These are phyloP conservation scores for Drosophila asahinai DNA, from an alignment of 1,140 invertebrate species.

Conservation along the genomic window DNA sequence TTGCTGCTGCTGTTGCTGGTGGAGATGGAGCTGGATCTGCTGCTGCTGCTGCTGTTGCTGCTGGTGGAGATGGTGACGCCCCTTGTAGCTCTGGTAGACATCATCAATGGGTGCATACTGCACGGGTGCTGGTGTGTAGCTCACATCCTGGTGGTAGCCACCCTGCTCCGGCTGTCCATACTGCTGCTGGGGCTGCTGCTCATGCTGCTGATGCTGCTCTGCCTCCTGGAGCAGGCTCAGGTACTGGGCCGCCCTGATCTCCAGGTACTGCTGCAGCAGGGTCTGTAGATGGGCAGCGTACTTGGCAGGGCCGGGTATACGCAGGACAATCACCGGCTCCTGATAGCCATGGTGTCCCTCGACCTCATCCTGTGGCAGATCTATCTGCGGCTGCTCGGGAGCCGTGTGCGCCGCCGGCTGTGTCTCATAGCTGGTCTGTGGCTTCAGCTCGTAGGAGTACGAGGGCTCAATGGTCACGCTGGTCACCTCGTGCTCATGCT, in stretches of 20 bases:
- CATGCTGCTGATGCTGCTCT: constrained; percentile 66
- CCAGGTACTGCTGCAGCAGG: constrained; percentile 81
- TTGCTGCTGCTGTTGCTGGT: constrained; percentile 35
- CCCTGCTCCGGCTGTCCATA: constrained; percentile 40
- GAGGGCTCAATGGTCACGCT: constrained; percentile 82
- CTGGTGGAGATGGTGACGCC: constrained; percentile 59
- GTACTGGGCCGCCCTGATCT: constrained; percentile 82
- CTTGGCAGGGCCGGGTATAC: constrained; percentile 81
- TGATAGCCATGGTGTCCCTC: constrained; percentile 50
- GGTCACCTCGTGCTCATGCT: constrained; percentile 55
- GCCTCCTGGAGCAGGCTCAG: constrained; percentile 74
- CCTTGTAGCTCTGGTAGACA: constrained; percentile 80
- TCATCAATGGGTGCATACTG: constrained; percentile 77
- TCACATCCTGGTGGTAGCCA: constrained; percentile 63
- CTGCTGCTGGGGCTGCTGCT: constrained; percentile 47
- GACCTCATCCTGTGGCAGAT: constrained; percentile 65
- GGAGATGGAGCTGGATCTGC: constrained; percentile 55
- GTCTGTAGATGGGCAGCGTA: constrained; percentile 83
- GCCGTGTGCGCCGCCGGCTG: constrained; percentile 30
- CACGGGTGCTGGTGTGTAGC: constrained; percentile 59
- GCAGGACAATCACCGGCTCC: constrained; percentile 80
- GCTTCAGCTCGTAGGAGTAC: constrained; percentile 82
- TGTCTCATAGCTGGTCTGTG: constrained; percentile 73
- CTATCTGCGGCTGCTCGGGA: constrained; percentile 69
- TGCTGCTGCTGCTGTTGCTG: constrained; percentile 37